phyloP scores from a whole-genome alignment of 2,113 vertebrate genomes.

The Brachionichthys hirsutus region DNA sequence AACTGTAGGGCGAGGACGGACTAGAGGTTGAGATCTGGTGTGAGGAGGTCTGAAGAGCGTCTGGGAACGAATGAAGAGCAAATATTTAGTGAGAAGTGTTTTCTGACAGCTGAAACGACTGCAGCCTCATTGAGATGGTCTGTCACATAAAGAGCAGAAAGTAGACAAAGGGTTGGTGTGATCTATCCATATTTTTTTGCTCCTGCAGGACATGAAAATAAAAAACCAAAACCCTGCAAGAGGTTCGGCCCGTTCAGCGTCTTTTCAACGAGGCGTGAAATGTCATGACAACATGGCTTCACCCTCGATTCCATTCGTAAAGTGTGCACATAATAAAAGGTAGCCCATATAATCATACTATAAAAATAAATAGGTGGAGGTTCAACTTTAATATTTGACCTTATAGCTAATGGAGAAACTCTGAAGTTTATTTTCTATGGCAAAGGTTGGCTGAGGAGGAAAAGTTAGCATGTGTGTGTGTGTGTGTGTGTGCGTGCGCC shows the following conservation, averaged over 20 bases:
- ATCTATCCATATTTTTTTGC: not conserved
- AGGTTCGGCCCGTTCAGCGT: not conserved
- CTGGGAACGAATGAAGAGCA: not conserved
- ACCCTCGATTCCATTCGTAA: too few species aligned
- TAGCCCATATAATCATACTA: too few species aligned
- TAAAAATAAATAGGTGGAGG: too few species aligned
- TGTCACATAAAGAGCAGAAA: not conserved
- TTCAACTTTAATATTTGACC: too few species aligned
- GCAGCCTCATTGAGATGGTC: not conserved
- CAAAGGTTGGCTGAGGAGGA: not conserved
- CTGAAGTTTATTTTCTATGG: not conserved
- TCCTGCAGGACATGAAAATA: not conserved
- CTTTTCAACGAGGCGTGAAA: not conserved
- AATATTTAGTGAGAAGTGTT: not conserved
- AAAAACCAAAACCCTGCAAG: not conserved
- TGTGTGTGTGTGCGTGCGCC: too few species aligned
- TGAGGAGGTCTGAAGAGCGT: constrained; percentile 13
- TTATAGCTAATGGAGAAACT: not conserved
- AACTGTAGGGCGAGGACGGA: constrained; percentile 4
- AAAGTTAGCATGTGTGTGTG: too few species aligned
- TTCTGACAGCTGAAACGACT: not conserved
- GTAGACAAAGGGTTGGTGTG: not conserved
- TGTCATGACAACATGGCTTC: too few species aligned
- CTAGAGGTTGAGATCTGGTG: not conserved
- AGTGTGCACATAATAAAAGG: too few species aligned